Evolutionary conservation across 2,888 invertebrate species (phyloP).

Genomic region (Miltochrista miniata): DNA sequence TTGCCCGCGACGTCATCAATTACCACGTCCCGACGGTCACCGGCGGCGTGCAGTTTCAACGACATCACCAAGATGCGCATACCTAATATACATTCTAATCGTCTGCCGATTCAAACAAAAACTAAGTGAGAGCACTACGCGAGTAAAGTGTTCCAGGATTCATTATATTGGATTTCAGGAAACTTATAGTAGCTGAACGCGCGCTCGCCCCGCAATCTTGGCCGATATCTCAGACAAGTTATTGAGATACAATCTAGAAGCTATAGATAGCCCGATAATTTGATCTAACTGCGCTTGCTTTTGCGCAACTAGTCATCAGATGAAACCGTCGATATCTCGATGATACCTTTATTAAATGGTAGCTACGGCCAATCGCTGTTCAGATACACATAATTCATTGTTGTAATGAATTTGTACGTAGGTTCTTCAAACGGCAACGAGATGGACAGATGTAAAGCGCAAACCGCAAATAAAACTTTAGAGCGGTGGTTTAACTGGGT

Average conservation of each 20-base stretch:
- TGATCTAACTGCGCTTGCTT: slow-evolving; percentile 72
- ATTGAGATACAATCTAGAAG: slow-evolving; percentile 82
- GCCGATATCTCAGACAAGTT: slow-evolving; percentile 70
- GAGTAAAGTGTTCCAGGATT: slow-evolving; percentile 30
- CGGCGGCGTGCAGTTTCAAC: slow-evolving; percentile 59
- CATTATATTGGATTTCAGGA: slow-evolving; percentile 61
- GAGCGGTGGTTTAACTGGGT: slow-evolving; percentile 37
- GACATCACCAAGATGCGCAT: slow-evolving; percentile 63
- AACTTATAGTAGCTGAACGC: slow-evolving; percentile 60
- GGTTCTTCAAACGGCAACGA: slow-evolving; percentile 14
- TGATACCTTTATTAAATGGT: slow-evolving; percentile 81
- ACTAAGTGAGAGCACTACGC: slow-evolving; percentile 24
- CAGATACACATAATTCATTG: slow-evolving; percentile 38
- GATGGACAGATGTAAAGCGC: slow-evolving; percentile 8
- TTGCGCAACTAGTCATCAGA: slow-evolving; percentile 76
- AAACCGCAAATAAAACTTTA: slow-evolving; percentile 34
- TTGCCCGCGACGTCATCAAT: slow-evolving; percentile 82
- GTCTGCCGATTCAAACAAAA: slow-evolving; percentile 39
- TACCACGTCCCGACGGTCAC: slow-evolving; percentile 75
- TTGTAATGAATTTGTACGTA: slow-evolving; percentile 29
- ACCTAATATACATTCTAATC: slow-evolving; percentile 67
- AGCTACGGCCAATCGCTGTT: slow-evolving; percentile 48
- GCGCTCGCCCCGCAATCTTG: slow-evolving; percentile 64
- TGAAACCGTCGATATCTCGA: slow-evolving; percentile 63
- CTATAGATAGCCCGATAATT: slow-evolving; percentile 78